Base-by-base conservation (phyloP, 2,888 invertebrate genomes). In the Sarcophaga subvicina region DNA sequence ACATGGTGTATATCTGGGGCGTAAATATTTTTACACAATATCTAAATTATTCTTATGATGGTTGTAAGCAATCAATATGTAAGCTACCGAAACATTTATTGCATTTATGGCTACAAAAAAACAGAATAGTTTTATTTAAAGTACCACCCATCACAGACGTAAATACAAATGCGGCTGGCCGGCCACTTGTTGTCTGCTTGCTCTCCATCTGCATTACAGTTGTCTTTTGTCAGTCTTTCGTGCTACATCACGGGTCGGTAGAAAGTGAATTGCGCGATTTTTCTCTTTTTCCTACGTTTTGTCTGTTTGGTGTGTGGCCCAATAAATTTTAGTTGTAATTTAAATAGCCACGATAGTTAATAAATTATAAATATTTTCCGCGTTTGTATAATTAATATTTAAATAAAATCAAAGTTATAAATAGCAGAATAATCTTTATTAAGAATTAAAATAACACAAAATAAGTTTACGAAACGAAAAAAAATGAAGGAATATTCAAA, bases 101-200 rank as follows among this genome's bases (percentile, higher is more conserved):
- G 37, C 8, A 8, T 0, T 6, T 37, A 37, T 6, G 6, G 37
- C 6, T 2, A 37, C 2, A 37, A 37, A 37, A 37, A 37, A 37
- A 37, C 37, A 37, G 6, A 37, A 37, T 37, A 8, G 37, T 37
- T 37, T 37, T 37, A 37, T 37, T 8, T 0, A 37, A 37, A 37
- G 37, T 37, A 37, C 37, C 37, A 37, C 37, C 37, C 37, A 37
- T 8, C 37, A 37, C 37, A 37, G 37, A 54, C 17, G 12, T 54
- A 54, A 1, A 12, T 22, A 17, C 4, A 49, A 22, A 25, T 6
- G 8, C 14, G 10, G 3, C 27, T 25, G 59, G 22, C 49, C 59
- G 25, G 59, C 79, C 84, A 84, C 84, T 80, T 84, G 84, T 85
- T 85, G 76, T 77, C 80, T 66, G 71, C 71, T 37, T 37, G 37